Evolutionary conservation across 1,140 invertebrate species (phyloP), one percentile per base, ranked within the genome.

Genomic region (Hermatobates lingyangjiaoensis): DNA sequence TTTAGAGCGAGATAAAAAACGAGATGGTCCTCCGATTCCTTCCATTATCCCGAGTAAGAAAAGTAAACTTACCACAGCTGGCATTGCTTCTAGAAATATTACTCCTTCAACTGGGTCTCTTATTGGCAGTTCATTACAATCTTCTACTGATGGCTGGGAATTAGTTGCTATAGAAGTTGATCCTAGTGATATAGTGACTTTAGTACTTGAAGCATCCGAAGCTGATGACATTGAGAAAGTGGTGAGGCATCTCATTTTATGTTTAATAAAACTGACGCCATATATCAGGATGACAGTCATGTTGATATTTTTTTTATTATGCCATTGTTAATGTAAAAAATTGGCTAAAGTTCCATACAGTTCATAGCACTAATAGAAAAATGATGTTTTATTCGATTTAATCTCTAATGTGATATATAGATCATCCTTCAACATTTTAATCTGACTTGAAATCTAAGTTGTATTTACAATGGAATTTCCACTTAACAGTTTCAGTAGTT

Each of bases 141-240:
- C 40, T 18, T 21, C 30, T 21, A 64, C 66, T 3, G 74, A 76
- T 61, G 65, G 70, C 21, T 77, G 75, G 75, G 75, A 77, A 60
- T 59, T 64, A 27, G 58, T 71, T 12, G 68, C 70, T 3, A 58
- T 72, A 26, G 79, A 81, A 2, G 73, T 70, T 57, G 79, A 81
- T 52, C 62, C 74, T 38, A 60, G 64, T 14, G 76, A 76, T 52
- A 60, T 80, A 12, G 72, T 77, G n/a, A 69, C 70, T 34, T 64
- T 67, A 57, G 70, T 79, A 26, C 63, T 75, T 7, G 68, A 71
- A 53, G 72, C 73, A 14, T 63, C 71, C 30, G 72, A 78, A 47
- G 67, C 70, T 30, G 74, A 74, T 39, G 76, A 80, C 59, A 68
- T 62, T n/a, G 77, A 80, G 15, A 74, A 73, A 61, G 69, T 76